Base-by-base conservation (phyloP, 2,797 vertebrate genomes). In the Alfaro cultratus region DNA sequence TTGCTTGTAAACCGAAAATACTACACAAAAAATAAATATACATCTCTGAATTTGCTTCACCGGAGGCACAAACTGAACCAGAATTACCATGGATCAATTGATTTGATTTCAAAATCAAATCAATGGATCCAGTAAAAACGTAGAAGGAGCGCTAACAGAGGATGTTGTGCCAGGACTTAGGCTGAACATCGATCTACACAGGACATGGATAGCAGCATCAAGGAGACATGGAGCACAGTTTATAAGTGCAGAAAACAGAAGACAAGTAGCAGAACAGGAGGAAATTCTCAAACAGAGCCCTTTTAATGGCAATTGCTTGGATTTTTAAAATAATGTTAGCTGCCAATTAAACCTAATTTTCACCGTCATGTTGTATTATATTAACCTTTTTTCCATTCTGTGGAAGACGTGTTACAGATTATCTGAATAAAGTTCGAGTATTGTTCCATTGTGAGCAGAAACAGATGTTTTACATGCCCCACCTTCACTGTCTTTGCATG, bases 201-300 rank as follows among this genome's bases (percentile, higher is more conserved):
- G 88, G 80, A 91, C 88, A 87, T 82, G 89, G 84, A 76, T 87
- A 92, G 93, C 91, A 94, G 93, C 92, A 92, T 91, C 73, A 57
- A 88, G 90, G 88, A 89, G 21, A 86, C 78, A 87, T 73, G 31
- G 1, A 83, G 82, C 87, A 92, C 88, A 39, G 75, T 78, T 91
- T 82, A 94, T 91, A 76, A 87, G 68, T 71, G 81, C 82, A 91
- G 83, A 75, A 88, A 90, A 88, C 78, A 82, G 83, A 83, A 67
- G 82, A 78, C 55, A 71, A 45, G 36, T 8, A 71, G 16, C 67
- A 60, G 57, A 79, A 68, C 2, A 12, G 73, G 82, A 86, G 87
- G 55, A 77, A 87, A 90, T 74, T 84, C 88, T 86, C 90, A 89
- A 88, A 91, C 11, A 73, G 53, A 11, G 16, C 57, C 72, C 60